A percentile compares a stretch with the other conserved stretches of the same genome.
Conservation (phyloP, 2,888 invertebrate genomes). For the Pachycephus smyrnensis region DNA sequence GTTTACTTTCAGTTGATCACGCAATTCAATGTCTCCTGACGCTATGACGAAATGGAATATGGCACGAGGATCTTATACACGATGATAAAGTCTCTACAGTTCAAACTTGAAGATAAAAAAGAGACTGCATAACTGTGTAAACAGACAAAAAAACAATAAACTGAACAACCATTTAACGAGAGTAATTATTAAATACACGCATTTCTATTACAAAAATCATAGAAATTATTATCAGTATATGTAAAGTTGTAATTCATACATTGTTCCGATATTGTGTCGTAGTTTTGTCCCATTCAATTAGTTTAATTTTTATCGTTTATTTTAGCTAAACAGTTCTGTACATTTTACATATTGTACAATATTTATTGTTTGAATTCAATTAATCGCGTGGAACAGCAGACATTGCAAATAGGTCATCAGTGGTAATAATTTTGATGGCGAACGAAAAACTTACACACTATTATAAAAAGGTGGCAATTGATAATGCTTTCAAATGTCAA, state of each 20-base stretch:
- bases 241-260: no score
- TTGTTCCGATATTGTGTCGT: not conserved
- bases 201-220: no score
- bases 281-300: not conserved
- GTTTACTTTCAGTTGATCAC: slow-evolving; percentile 11
- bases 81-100: not conserved
- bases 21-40: slow-evolving; percentile 22
- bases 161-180: no score
- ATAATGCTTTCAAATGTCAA: not conserved
- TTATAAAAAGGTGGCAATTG: not conserved
- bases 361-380: not conserved
- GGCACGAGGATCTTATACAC: slow-evolving; percentile 9
- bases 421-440: no score
- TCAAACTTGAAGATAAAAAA: slow-evolving; percentile 7
- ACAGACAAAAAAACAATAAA: not conserved
- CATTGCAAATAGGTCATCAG: no score
- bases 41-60: slow-evolving; percentile 23
- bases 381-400: no score
- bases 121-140: not conserved
- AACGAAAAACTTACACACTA: not conserved
- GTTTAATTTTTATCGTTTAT: not conserved
- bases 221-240: no score
- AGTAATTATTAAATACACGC: no score
- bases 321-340: not conserved
- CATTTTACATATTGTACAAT: not conserved